Evolutionary conservation across 2,113 vertebrate genomes (phyloP).

Genomic region (Aptenodytes patagonicus): DNA sequence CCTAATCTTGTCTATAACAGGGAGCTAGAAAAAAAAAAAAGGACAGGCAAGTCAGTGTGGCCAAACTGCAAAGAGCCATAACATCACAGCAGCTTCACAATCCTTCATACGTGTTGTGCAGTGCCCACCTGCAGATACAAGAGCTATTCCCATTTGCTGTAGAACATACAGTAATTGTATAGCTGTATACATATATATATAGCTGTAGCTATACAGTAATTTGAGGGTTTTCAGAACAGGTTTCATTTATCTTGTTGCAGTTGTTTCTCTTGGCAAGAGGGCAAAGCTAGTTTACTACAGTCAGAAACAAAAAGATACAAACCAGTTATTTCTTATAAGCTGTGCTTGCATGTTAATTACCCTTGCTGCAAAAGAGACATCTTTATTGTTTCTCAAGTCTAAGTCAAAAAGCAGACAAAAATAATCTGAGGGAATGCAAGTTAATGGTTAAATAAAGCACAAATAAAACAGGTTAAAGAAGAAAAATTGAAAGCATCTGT

Average conservation of each 20-base stretch:
- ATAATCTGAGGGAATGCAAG: neutral
- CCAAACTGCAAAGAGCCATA: neutral
- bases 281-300: neutral
- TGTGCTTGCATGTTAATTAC: neutral
- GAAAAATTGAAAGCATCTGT: neutral
- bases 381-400: neutral
- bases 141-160: neutral
- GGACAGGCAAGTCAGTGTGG: neutral
- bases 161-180: neutral
- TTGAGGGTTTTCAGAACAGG: neutral
- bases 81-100: neutral
- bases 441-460: neutral
- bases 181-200: no score
- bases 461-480: neutral
- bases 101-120: fast-evolving
- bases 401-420: neutral
- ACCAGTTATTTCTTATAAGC: neutral
- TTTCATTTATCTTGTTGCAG: neutral
- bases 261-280: neutral
- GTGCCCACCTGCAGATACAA: neutral
- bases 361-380: neutral
- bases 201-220: neutral
- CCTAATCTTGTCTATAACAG: conserved; percentile 90
- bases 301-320: neutral
- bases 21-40: conserved; percentile 73